Evolutionary conservation across 2,797 vertebrate genomes (phyloP), one percentile per base, ranked within the genome.

Genomic region (Premnoplex brunnescens): DNA sequence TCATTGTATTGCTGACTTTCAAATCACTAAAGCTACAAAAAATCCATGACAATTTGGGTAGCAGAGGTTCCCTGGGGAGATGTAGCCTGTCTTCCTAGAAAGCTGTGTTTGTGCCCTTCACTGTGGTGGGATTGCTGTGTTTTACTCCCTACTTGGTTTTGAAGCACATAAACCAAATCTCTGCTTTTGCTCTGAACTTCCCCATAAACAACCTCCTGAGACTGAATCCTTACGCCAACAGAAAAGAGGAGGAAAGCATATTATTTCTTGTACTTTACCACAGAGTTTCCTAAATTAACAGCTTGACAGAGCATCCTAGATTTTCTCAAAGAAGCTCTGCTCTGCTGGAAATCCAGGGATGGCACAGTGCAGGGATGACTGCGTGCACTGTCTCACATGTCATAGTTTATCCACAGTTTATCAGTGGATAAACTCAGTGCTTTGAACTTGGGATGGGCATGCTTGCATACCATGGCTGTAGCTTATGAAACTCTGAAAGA

Each of bases 351-450:
- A 16, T 19, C 8, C 37, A 32, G 30, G 8, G 41, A 12, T 23
- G 22, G 21, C 27, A 2, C 4, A 62, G 58, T 18, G 21, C 60
- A 54, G 76, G 62, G 20, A 24, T 0, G 1, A 9, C 43, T 41
- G 10, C 3, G 0, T 51, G 27, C 11, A n/a, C 24, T 15, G 13
- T 49, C 27, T 48, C 73, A 58, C 0, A 0, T 79, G 27, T 56
- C 2, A 1, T 22, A 6, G 27, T 46, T 64, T 54, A 86, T 69
- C n/a, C 63, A 22, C 72, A 86, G 17, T 22, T 89, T 83, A 64
- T 72, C 64, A 37, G 17, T 58, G 69, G 21, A 84, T 81, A 17
- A 51, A 71, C 46, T 68, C 37, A 36, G 24, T 28, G 54, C 75
- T 74, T 85, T 93, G 54, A 85, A 54, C 27, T 46, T 80, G 12